Evolutionary conservation across 2,797 vertebrate species (phyloP), one percentile per base, ranked within the genome.

Genomic region (Paramormyrops hopkinsi): DNA sequence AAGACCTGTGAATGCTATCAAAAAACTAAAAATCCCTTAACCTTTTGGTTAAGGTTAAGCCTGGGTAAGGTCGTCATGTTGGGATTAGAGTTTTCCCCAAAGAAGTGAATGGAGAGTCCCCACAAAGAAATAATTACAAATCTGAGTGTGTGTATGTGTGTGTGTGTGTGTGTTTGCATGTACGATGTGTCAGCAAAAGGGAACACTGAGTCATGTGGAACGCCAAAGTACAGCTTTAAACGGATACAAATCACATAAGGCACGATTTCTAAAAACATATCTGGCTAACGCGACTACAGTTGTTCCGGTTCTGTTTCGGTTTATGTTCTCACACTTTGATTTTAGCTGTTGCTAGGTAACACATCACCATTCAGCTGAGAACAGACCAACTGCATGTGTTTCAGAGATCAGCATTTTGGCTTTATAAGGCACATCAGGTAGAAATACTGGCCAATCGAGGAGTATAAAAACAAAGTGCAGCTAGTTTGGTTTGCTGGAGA

Each of bases 311-410:
- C 84, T 51, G 50, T 51, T 86, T 86, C 29, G 22, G 84, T 53
- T 51, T 53, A 51, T 86, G 84, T 37, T 29, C 84, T 54, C 84
- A 17, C 29, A 14, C 48, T 86, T 25, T 54, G 53, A 86, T 86
- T 86, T 51, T 33, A 86, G 84, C 84, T 51, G 84, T 86, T 86
- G 84, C 84, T 86, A 86, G 84, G 84, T 33, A 86, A 86, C 84
- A 86, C 46, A 54, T 53, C 29, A 29, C 51, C 50, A 29, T 51
- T 86, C 50, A 53, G 51, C 51, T 51, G 84, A 54, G 84, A 86
- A 86, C 84, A 86, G 53, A 53, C 29, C 48, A 33, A 51, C 51
- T 53, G 48, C 51, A 53, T 53, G 25, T 51, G 83, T 2, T 85
- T 50, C 25, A 85, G 50, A 51, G 44, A 51, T 51, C 84, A 86